These are phyloP conservation scores for Rhynchopsitta pachyrhyncha DNA, from an alignment of 2,113 vertebrate genomes.

Conservation along the genomic window DNA sequence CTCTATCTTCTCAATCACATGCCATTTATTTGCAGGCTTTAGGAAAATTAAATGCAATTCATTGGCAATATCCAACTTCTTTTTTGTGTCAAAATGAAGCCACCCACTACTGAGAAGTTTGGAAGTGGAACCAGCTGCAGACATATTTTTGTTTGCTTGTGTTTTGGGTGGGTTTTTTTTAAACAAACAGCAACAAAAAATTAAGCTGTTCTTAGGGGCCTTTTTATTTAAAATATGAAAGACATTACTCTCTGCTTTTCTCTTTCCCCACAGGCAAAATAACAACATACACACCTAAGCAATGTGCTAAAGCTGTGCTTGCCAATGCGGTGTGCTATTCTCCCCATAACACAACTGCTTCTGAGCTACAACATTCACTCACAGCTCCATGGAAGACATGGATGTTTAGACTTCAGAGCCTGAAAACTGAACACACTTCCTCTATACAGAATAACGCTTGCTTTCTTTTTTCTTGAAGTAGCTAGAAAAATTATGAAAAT, in stretches of 20 bases:
- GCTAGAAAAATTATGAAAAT: neutral
- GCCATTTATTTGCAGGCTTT: neutral
- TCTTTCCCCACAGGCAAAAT: neutral
- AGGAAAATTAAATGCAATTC: neutral
- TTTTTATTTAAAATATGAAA: neutral
- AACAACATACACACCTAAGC: neutral
- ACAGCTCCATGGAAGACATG: neutral
- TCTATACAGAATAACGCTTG: neutral
- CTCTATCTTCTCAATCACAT: neutral
- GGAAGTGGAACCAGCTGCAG: neutral
- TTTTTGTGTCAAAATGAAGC: neutral
- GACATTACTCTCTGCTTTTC: neutral
- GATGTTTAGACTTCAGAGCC: neutral
- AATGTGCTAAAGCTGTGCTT: neutral
- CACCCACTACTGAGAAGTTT: neutral
- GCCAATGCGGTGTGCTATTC: accelerated
- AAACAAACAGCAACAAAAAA: neutral
- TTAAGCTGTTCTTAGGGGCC: neutral
- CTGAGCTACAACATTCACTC: neutral
- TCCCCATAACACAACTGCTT: neutral
- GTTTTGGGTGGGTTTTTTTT: neutral
- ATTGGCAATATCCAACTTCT: neutral
- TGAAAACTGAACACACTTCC: neutral
- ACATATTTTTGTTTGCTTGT: neutral
- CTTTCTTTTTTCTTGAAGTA: neutral